Evolutionary conservation across 1,140 invertebrate genomes (phyloP), one percentile per base, ranked within the genome.

Genomic region (Apocrypta bakeri): DNA sequence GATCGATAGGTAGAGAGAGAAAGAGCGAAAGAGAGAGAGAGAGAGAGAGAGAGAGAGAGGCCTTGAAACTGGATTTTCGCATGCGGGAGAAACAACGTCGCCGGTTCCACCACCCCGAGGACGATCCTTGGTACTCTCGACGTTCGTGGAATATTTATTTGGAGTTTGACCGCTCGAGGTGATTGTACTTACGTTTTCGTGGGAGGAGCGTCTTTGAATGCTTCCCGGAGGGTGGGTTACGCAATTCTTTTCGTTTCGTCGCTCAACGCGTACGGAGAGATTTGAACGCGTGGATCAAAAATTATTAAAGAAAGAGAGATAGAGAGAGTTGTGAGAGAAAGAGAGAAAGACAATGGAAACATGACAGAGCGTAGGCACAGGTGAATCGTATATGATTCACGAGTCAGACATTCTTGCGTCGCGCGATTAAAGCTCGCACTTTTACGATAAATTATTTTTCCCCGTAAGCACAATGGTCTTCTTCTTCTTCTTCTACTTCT

Each of bases 41-140:
- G n/a, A n/a, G n/a, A n/a, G n/a, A n/a, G n/a, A 37, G 42, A 48
- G 42, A 56, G 48, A 56, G 48, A 56, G 48, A 56, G 63, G 25
- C 63, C 63, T 66, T 66, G 63, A 29, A 17, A 11, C 24, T 29
- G 9, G 63, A 66, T 66, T 66, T 66, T 66, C 63, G 63, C 63
- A 66, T 66, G 63, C 63, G 63, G 63, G 63, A 66, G 27, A 21
- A 48, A 48, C 61, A 11, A 7, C 21, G 24, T 37, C 61, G 61
- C 63, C 25, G 63, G 27, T 0, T 0, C 4, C 4, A 14, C 56
- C 56, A n/a, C 27, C 63, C 17, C 63, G 63, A 25, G 27, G 24
- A 27, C 63, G 63, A 48, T 48, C 42, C 42, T 48, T 48, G 42
- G 14, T 7, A 7, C 63, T 66, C 27, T 27, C 27, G 27, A 66